A percentile compares a stretch with the other conserved stretches of the same genome.
phyloP scores from a whole-genome alignment of 2,797 vertebrate genomes.

The Notolabrus celidotus region DNA sequence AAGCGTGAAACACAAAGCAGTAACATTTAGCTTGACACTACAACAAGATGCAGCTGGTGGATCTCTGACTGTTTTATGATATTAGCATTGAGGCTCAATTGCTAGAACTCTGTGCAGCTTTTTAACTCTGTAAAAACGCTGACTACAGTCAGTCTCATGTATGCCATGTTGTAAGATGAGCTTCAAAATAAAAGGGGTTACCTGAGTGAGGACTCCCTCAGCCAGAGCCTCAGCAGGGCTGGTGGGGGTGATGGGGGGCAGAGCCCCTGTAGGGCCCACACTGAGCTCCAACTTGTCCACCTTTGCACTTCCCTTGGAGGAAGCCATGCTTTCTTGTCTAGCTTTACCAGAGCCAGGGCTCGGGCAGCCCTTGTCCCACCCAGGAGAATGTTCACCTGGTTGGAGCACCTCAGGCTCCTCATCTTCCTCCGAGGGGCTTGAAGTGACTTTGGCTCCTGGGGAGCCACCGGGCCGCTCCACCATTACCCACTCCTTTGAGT shows the following conservation, averaged over 20 bases:
- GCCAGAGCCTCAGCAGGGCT: conserved; percentile 95
- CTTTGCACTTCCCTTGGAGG: conserved; percentile 76
- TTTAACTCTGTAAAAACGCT: conserved; percentile 75
- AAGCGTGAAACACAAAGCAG: conserved; percentile 68
- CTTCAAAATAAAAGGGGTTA: conserved; percentile 77
- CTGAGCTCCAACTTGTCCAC: conserved; percentile 90
- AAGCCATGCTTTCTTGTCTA: conserved; percentile 59
- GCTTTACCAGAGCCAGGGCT: conserved; percentile 63
- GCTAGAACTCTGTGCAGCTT: conserved; percentile 76
- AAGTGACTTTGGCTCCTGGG: conserved; percentile 86
- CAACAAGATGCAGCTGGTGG: conserved; percentile 74
- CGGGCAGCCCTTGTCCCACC: conserved; percentile 72
- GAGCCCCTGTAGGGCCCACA: conserved; percentile 83
- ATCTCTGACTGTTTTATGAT: conserved; percentile 55
- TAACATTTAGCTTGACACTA: conserved; percentile 64
- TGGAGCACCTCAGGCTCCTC: conserved; percentile 77
- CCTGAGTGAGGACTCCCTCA: conserved; percentile 95
- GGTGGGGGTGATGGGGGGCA: conserved; percentile 90
- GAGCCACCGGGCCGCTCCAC: conserved; percentile 91
- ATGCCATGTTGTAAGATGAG: conserved; percentile 53
- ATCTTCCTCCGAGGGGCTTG: conserved; percentile 93
- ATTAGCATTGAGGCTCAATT: conserved; percentile 65
- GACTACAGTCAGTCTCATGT: conserved; percentile 72
- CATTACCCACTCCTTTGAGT: conserved; percentile 97
- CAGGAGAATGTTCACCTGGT: conserved; percentile 74